Conservation (phyloP, 2,113 vertebrate genomes). For the Microcebus jonahi region DNA sequence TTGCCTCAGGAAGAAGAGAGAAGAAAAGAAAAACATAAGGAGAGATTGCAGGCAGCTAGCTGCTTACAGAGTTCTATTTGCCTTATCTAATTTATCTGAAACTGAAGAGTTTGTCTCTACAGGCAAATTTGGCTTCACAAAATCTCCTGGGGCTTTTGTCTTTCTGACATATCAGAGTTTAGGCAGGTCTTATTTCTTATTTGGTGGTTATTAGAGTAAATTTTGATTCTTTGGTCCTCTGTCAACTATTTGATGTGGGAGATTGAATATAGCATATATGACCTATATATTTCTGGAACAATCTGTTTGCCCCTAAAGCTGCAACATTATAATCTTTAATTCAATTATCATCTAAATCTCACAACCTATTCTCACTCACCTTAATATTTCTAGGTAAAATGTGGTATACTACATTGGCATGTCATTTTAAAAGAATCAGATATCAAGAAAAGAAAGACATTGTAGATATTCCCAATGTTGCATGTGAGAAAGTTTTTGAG, state of each 20-base stretch:
- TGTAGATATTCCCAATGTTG: not conserved
- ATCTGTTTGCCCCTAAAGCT: not conserved
- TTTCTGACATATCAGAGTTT: not conserved
- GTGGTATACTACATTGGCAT: not conserved
- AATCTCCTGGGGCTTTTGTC: not conserved
- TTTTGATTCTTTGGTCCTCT: not conserved
- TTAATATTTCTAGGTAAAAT: not conserved
- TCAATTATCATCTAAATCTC: not conserved
- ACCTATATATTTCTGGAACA: not conserved
- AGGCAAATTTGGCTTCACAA: not conserved
- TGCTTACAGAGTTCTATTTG: slow-evolving; percentile 12
- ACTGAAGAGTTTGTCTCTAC: slow-evolving; percentile 23
- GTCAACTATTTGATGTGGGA: not conserved
- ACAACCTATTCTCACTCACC: not conserved
- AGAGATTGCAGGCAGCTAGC: not conserved
- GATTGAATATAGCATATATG: not conserved
- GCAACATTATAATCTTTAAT: slow-evolving; percentile 20
- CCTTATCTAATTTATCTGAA: slow-evolving; percentile 45
- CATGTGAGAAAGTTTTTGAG: not conserved
- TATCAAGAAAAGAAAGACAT: not conserved
- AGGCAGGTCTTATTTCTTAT: slow-evolving; percentile 7
- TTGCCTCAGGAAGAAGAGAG: not conserved
- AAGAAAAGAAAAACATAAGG: not conserved
- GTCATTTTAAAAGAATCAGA: not conserved
- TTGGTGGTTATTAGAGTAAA: not conserved